A percentile compares a stretch with the other conserved stretches of the same genome.
These are phyloP conservation scores for Scylla paramamosain DNA, from an alignment of 1,140 invertebrate species.

Conservation along the genomic window DNA sequence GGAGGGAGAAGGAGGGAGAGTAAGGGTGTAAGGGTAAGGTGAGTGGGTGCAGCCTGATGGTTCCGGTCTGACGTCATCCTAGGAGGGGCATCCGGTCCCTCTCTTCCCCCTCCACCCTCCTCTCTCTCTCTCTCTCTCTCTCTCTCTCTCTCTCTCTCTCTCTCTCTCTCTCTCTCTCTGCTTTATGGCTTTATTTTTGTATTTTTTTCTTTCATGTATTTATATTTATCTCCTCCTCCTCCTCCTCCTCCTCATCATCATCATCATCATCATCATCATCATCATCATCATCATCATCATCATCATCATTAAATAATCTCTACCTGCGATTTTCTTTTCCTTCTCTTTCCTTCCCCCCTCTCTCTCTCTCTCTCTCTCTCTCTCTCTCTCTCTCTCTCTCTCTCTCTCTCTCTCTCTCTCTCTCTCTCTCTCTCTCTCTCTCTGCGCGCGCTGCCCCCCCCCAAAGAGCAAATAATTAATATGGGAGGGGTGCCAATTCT, in stretches of 20 bases:
- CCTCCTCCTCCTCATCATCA: background rate
- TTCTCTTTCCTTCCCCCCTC: background rate
- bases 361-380: background rate
- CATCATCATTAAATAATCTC: background rate
- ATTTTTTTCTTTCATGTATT: too few species aligned
- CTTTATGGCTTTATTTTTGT: too few species aligned
- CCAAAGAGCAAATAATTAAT: background rate
- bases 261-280: background rate
- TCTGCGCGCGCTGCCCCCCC: too few species aligned
- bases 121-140: background rate
- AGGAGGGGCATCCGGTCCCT: too few species aligned
- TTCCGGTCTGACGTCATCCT: background rate
- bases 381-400: background rate
- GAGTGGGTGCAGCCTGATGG: background rate
- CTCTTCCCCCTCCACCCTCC: too few species aligned
- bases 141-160: constrained; percentile 16
- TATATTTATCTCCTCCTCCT: background rate
- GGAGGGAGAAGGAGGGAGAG: background rate
- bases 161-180: constrained; percentile 23
- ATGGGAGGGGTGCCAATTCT: background rate
- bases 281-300: background rate
- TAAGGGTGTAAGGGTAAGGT: background rate
- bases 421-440: background rate
- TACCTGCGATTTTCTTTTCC: background rate
- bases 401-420: constrained; percentile 15